Percentiles rank a stretch among this genome's conserved stretches.
Conservation (phyloP, 35 echinoderm and acorn worm genomes). For the Apostichopus californicus region DNA sequence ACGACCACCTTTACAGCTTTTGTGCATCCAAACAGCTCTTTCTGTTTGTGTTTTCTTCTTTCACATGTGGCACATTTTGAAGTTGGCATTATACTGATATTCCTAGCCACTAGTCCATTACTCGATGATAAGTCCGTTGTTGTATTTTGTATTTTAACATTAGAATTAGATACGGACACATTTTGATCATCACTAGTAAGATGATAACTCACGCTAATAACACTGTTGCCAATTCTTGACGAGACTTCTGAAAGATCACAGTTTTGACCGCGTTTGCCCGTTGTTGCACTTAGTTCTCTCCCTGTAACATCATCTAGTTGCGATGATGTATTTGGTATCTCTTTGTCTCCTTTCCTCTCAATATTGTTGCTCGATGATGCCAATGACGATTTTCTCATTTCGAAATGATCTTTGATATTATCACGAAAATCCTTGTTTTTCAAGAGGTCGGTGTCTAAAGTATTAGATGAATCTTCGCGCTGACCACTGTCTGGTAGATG, state of each 20-base stretch:
- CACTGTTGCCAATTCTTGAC: no score
- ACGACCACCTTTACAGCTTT: background rate
- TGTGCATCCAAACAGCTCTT: background rate
- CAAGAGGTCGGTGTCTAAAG: background rate
- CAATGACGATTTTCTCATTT: no score
- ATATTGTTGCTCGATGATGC: no score
- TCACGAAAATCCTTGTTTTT: background rate
- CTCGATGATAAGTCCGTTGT: no score
- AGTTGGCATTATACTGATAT: background rate
- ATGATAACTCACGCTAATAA: background rate
- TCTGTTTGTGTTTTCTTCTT: background rate
- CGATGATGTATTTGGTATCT: no score
- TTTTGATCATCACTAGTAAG: background rate
- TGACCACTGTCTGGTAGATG: background rate
- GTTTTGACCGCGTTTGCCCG: no score
- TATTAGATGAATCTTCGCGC: background rate
- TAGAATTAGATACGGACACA: background rate
- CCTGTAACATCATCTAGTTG: no score
- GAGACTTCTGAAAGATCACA: no score
- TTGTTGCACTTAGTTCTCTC: no score
- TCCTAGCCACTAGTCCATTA: background rate
- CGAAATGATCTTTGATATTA: background rate
- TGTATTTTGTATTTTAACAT: no score
- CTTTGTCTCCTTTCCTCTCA: no score
- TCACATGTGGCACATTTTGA: background rate